phyloP scores from a whole-genome alignment of 2,797 vertebrate species.

The Macropodus opercularis region DNA sequence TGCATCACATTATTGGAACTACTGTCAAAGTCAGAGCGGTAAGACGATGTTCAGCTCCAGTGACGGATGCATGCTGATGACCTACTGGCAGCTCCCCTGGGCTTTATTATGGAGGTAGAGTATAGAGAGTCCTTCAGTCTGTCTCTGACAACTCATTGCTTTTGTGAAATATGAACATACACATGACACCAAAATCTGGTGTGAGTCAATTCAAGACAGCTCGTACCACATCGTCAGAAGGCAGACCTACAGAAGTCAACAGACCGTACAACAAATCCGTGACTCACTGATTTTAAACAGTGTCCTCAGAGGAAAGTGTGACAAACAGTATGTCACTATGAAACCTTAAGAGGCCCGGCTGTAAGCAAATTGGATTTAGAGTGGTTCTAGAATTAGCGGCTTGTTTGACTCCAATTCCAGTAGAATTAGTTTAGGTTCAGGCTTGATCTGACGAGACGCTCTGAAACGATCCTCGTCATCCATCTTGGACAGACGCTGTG shows the following conservation, averaged over 20 bases:
- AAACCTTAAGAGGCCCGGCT: neutral
- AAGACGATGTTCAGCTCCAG: too few relatives aligned
- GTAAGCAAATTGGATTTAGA: neutral
- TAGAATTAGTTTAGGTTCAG: neutral
- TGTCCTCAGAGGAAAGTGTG: neutral
- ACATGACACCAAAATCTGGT: too few relatives aligned
- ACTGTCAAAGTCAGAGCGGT: too few relatives aligned
- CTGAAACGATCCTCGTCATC: neutral
- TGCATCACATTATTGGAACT: too few relatives aligned
- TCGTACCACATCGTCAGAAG: neutral
- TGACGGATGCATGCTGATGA: too few relatives aligned
- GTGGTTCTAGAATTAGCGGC: neutral
- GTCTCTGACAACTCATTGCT: too few relatives aligned
- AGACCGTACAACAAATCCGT: neutral
- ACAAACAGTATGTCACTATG: neutral
- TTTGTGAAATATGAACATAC: too few relatives aligned
- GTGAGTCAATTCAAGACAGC: neutral
- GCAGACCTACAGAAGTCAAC: neutral
- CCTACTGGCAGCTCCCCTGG: too few relatives aligned
- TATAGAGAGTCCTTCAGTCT: too few relatives aligned
- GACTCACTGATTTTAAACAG: neutral
- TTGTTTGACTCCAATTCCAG: neutral
- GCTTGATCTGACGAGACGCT: slow-evolving; percentile 3
- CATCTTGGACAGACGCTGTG: neutral
- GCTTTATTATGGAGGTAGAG: too few relatives aligned